phyloP scores from a whole-genome alignment of 2,888 invertebrate genomes.

The Pardosa pseudoannulata region DNA sequence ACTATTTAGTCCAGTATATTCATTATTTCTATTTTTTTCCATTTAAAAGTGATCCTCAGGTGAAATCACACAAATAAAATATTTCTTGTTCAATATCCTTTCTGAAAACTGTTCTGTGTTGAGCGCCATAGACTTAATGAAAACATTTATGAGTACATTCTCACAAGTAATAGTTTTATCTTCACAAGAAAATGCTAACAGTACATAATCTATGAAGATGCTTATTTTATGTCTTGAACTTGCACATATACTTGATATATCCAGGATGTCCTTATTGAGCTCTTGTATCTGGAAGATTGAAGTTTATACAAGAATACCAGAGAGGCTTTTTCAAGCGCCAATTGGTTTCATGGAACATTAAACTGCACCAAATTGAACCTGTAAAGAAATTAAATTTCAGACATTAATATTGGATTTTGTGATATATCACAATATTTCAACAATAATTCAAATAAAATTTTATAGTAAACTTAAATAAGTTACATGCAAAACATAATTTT shows the following conservation, averaged over 20 bases:
- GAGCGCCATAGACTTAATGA: not conserved
- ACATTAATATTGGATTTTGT: no score
- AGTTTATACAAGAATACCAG: constrained; percentile 27
- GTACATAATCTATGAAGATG: constrained; percentile 44
- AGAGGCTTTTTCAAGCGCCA: constrained; percentile 16
- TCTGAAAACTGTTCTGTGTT: no score
- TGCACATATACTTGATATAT: constrained; percentile 50
- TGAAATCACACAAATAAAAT: not conserved
- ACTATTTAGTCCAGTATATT: no score
- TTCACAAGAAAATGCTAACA: constrained; percentile 18
- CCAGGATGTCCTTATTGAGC: constrained; percentile 40
- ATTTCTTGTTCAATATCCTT: not conserved
- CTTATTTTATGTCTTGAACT: constrained; percentile 29
- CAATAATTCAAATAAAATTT: no score
- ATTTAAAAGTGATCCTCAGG: not conserved
- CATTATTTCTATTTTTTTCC: no score
- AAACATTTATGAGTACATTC: not conserved
- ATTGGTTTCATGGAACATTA: constrained; percentile 34
- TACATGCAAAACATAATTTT: no score
- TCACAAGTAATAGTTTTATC: constrained; percentile 39
- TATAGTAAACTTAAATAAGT: no score
- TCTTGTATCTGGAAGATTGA: constrained; percentile 48
- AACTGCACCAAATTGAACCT: constrained; percentile 36
- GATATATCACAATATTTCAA: no score
- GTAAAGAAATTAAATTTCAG: constrained; percentile 6